These are phyloP conservation scores for Stenchaetothrips biformis DNA, from an alignment of 2,888 invertebrate genomes.

Conservation along the genomic window DNA sequence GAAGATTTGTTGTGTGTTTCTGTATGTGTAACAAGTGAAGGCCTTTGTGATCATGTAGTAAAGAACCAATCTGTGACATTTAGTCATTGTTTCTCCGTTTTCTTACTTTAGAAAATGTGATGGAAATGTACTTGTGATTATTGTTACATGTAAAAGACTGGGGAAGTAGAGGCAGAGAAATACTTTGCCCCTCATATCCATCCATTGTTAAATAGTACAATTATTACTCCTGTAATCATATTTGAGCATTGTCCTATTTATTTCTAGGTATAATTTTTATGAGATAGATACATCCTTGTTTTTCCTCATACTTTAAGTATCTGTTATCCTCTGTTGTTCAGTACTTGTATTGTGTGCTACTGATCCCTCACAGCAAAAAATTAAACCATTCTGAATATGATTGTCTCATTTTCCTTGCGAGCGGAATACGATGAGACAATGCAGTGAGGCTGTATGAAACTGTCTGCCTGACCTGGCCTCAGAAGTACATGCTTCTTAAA, in stretches of 20 bases:
- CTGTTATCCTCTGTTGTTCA: neutral
- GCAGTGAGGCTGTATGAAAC: neutral
- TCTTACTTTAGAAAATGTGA: neutral
- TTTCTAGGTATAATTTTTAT: neutral
- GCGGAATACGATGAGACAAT: neutral
- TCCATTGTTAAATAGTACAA: slow-evolving; percentile 16
- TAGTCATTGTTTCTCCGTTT: slow-evolving; percentile 13
- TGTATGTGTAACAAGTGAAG: neutral
- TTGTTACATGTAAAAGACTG: slow-evolving; percentile 15
- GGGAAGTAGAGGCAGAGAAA: neutral
- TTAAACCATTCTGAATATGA: neutral
- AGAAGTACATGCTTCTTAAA: neutral
- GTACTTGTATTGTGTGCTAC: neutral
- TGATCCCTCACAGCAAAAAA: neutral
- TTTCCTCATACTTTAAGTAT: neutral
- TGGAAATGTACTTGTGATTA: neutral
- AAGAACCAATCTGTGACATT: slow-evolving; percentile 17
- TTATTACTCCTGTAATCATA: slow-evolving; percentile 15
- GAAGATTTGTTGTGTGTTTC: neutral
- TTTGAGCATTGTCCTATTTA: slow-evolving; percentile 17
- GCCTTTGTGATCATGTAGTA: neutral
- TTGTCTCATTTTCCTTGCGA: no score
- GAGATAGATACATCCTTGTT: neutral
- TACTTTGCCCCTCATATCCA: neutral
- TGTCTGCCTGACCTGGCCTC: neutral